Evolutionary conservation across 2,888 invertebrate species (phyloP).

Genomic region (Trachelus tabidus): DNA sequence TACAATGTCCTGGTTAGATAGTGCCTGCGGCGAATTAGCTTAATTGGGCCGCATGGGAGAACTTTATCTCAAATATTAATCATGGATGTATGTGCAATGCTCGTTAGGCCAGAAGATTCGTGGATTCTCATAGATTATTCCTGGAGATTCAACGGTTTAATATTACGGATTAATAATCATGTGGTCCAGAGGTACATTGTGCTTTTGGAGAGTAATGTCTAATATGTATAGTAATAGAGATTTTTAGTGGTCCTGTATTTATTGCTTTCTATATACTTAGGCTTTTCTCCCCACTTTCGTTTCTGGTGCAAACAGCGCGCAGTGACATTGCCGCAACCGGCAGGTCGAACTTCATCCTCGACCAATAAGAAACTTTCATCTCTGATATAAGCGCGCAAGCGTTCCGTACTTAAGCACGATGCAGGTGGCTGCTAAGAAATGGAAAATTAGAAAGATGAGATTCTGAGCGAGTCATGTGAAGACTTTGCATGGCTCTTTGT

Average conservation of each 20-base stretch:
- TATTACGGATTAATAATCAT: not conserved
- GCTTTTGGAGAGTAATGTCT: not conserved
- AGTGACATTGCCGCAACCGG: constrained; percentile 46
- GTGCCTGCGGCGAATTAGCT: not conserved
- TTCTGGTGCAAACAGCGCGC: constrained; percentile 41
- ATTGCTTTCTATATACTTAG: not conserved
- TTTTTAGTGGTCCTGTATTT: not conserved
- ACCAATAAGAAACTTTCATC: not conserved
- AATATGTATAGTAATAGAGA: not conserved
- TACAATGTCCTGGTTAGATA: not conserved
- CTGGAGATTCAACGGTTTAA: not conserved
- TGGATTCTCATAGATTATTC: not conserved
- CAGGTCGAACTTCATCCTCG: constrained; percentile 8
- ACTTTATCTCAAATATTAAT: not conserved
- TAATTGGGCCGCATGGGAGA: not conserved
- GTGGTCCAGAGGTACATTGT: not conserved
- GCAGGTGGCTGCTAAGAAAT: not conserved
- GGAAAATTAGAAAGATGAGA: not conserved
- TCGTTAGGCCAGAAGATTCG: not conserved
- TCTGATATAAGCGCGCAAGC: not conserved
- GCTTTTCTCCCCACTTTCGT: not conserved
- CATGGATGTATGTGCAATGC: not conserved
- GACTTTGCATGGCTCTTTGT: not conserved
- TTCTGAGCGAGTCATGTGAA: not conserved
- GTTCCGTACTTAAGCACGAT: not conserved